Percentiles rank a stretch among this genome's conserved stretches.
These are phyloP conservation scores for Tipula lateralis DNA, from an alignment of 2,888 invertebrate species.

Conservation along the genomic window DNA sequence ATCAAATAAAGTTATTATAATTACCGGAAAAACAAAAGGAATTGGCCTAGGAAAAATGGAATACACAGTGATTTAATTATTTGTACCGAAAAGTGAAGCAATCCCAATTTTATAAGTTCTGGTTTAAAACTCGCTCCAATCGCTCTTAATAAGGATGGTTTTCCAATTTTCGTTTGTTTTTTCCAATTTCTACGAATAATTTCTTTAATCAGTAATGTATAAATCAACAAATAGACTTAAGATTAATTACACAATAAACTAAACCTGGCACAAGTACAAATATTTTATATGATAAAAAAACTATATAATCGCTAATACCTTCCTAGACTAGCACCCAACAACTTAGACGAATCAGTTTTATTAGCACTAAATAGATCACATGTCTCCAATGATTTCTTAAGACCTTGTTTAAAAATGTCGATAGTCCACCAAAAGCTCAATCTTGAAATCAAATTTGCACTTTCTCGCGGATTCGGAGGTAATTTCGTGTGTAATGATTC, in stretches of 20 bases:
- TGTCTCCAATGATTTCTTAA: constrained; percentile 48
- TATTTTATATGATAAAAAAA: neutral
- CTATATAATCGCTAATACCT: constrained; percentile 41
- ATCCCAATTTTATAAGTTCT: constrained; percentile 34
- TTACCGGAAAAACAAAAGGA: constrained; percentile 36
- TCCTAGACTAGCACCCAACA: constrained; percentile 51
- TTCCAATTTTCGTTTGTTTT: constrained; percentile 27
- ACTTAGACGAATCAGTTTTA: constrained; percentile 48
- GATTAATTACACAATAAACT: neutral
- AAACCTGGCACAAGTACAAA: neutral
- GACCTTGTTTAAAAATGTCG: constrained; percentile 51
- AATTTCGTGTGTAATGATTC: constrained; percentile 33
- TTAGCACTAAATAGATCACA: constrained; percentile 52
- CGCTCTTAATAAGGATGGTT: constrained; percentile 36
- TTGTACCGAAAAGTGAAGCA: constrained; percentile 26
- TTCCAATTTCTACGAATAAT: neutral
- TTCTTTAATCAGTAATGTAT: no score
- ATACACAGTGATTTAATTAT: neutral
- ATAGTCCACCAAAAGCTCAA: constrained; percentile 54
- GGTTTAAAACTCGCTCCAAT: constrained; percentile 36
- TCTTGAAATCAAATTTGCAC: constrained; percentile 49
- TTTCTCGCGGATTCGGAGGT: constrained; percentile 48
- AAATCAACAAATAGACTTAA: no score
- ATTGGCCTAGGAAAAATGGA: constrained; percentile 36
- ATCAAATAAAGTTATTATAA: neutral